A percentile compares a stretch with the other conserved stretches of the same genome.
These are phyloP conservation scores for Benitochromis conjunctus DNA, from an alignment of 2,113 vertebrate genomes.

Conservation along the genomic window DNA sequence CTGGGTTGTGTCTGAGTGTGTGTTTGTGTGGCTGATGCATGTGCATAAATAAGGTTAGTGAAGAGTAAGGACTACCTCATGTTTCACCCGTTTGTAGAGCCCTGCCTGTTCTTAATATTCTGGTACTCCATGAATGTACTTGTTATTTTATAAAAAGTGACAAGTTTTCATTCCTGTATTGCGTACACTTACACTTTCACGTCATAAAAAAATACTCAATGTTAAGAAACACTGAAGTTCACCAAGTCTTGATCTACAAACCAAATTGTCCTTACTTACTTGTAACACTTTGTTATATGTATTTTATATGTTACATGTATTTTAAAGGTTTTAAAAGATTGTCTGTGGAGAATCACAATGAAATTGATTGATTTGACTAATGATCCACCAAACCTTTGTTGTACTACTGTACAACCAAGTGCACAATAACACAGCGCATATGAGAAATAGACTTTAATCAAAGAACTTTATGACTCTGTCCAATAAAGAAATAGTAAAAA, in stretches of 20 bases:
- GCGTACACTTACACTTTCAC: not conserved
- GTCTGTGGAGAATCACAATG: not conserved
- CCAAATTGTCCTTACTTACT: not conserved
- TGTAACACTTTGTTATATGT: not conserved
- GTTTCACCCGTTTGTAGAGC: not conserved
- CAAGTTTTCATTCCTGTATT: too few species aligned
- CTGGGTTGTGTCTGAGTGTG: constrained; percentile 2
- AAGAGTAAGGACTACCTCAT: not conserved
- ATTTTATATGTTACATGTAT: not conserved
- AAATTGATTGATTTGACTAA: not conserved
- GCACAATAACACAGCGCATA: not conserved
- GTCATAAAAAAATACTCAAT: not conserved
- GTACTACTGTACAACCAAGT: not conserved
- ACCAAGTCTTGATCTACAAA: not conserved
- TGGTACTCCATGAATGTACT: not conserved
- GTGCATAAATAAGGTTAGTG: not conserved
- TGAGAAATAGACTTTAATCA: not conserved
- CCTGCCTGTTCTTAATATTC: not conserved
- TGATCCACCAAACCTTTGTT: not conserved
- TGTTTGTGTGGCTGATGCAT: not conserved
- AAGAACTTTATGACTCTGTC: not conserved
- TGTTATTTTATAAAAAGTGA: not conserved
- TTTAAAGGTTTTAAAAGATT: not conserved
- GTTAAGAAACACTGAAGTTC: not conserved
- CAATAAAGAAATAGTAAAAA: not conserved